These are phyloP conservation scores for Phymastichus coffea DNA, from an alignment of 1,140 invertebrate genomes.

Conservation along the genomic window DNA sequence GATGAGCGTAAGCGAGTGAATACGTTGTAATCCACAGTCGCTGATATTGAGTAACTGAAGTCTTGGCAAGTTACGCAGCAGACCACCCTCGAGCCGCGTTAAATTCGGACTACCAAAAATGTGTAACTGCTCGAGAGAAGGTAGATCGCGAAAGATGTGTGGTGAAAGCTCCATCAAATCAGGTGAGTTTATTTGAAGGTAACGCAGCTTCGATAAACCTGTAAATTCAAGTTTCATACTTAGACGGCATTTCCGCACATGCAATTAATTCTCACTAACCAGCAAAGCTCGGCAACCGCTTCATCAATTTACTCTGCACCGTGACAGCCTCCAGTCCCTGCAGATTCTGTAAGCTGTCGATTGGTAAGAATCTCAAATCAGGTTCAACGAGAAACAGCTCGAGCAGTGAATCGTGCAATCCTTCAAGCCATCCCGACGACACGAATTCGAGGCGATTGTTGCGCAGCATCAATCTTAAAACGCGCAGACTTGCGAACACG, in stretches of 20 bases:
- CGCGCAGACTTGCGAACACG: slow-evolving; percentile 71
- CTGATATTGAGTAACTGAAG: slow-evolving; percentile 75
- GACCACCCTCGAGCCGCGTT: slow-evolving; percentile 67
- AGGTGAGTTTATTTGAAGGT: slow-evolving; percentile 66
- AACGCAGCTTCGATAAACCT: slow-evolving; percentile 63
- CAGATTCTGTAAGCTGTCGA: slow-evolving; percentile 73
- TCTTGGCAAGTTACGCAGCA: slow-evolving; percentile 73
- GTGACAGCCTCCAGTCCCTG: slow-evolving; percentile 79
- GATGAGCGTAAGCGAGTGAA: slow-evolving; percentile 75
- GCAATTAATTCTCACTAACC: slow-evolving; percentile 60
- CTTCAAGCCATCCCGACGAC: slow-evolving; percentile 76
- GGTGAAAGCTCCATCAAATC: slow-evolving; percentile 69
- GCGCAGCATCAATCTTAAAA: slow-evolving; percentile 76
- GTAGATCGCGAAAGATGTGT: slow-evolving; percentile 70
- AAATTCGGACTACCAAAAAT: slow-evolving; percentile 69
- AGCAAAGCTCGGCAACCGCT: slow-evolving; percentile 68
- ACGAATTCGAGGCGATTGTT: slow-evolving; percentile 81
- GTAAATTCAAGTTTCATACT: background rate
- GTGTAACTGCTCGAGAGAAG: slow-evolving; percentile 73
- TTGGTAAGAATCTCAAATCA: slow-evolving; percentile 72
- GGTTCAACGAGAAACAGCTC: slow-evolving; percentile 85
- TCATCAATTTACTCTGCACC: slow-evolving; percentile 72
- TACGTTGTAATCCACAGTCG: slow-evolving; percentile 73
- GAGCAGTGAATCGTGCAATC: slow-evolving; percentile 72
- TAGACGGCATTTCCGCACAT: slow-evolving; percentile 37